Evolutionary conservation across 2,113 vertebrate genomes (phyloP).

Genomic region (Lepisosteus oculatus): DNA sequence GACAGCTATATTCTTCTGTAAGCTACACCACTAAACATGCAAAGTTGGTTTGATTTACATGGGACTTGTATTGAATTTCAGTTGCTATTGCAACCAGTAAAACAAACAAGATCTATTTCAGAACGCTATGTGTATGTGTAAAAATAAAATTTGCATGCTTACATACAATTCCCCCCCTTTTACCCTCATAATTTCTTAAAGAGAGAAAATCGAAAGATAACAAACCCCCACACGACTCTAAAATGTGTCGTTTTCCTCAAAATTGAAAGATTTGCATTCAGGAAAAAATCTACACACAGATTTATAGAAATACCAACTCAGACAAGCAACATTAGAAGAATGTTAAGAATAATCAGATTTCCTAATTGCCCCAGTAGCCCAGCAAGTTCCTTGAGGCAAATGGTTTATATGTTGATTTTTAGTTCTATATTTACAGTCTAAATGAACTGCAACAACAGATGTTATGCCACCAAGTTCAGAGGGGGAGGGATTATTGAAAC

Average conservation of each 20-base stretch:
- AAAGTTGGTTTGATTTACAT: constrained; percentile 30
- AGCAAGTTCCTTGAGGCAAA: constrained; percentile 38
- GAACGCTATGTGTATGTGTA: constrained; percentile 22
- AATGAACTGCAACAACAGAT: constrained; percentile 70
- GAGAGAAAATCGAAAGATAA: neutral
- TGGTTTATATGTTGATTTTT: constrained; percentile 58
- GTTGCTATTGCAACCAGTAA: constrained; percentile 32
- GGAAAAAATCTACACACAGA: constrained; percentile 21
- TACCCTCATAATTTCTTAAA: neutral
- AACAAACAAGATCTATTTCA: constrained; percentile 41
- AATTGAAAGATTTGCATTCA: neutral
- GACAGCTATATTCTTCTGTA: neutral
- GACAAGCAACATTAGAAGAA: constrained; percentile 35
- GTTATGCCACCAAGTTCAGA: constrained; percentile 54
- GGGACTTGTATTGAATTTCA: constrained; percentile 33
- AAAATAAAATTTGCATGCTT: constrained; percentile 28
- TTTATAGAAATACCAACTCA: constrained; percentile 17
- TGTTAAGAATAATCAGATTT: constrained; percentile 46
- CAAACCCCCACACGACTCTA: too few species aligned
- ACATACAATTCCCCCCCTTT: constrained; percentile 23
- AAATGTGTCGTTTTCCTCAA: too few species aligned
- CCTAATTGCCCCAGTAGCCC: constrained; percentile 41
- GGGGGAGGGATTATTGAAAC: constrained; percentile 47
- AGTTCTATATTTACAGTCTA: constrained; percentile 71
- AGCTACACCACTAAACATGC: constrained; percentile 19